These are phyloP conservation scores for Physella acuta DNA, from an alignment of 1,140 invertebrate species.

Conservation along the genomic window DNA sequence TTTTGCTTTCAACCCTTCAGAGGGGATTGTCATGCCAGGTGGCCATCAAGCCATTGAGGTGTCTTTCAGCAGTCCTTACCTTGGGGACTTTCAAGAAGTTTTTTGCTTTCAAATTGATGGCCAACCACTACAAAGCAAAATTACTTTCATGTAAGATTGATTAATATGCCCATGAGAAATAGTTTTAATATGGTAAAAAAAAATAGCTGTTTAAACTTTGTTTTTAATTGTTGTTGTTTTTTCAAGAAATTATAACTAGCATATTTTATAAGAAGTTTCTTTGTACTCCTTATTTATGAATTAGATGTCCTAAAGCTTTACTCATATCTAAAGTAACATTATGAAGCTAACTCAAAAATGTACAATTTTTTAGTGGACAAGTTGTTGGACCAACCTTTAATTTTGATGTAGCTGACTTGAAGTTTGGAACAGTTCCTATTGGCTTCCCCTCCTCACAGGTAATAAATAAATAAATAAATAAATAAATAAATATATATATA, in stretches of 20 bases:
- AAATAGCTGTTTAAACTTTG: too few relatives aligned
- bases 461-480: too few relatives aligned
- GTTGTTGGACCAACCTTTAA: conserved; percentile 61
- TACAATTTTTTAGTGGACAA: conserved; percentile 45
- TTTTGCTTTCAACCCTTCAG: conserved; percentile 58
- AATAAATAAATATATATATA: too few relatives aligned
- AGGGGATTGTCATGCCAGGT: conserved; percentile 57
- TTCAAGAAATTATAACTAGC: too few relatives aligned
- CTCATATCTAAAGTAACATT: background rate
- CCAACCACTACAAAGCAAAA: conserved; percentile 45
- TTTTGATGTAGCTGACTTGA: conserved; percentile 56
- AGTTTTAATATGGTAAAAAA: too few relatives aligned
- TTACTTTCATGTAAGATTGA: conserved; percentile 56
- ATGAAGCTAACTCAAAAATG: background rate
- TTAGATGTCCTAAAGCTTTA: background rate
- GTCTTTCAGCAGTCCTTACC: conserved; percentile 48
- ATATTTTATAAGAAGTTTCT: too few relatives aligned
- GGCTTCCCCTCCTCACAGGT: conserved; percentile 46
- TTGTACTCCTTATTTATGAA: too few relatives aligned
- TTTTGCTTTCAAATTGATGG: conserved; percentile 59
- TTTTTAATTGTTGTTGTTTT: too few relatives aligned
- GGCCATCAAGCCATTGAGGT: conserved; percentile 59
- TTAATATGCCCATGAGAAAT: too few relatives aligned
- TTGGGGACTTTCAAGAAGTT: conserved; percentile 59
- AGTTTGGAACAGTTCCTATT: conserved; percentile 58